phyloP scores from a whole-genome alignment of 1,140 invertebrate genomes.

The Magallana angulata region DNA sequence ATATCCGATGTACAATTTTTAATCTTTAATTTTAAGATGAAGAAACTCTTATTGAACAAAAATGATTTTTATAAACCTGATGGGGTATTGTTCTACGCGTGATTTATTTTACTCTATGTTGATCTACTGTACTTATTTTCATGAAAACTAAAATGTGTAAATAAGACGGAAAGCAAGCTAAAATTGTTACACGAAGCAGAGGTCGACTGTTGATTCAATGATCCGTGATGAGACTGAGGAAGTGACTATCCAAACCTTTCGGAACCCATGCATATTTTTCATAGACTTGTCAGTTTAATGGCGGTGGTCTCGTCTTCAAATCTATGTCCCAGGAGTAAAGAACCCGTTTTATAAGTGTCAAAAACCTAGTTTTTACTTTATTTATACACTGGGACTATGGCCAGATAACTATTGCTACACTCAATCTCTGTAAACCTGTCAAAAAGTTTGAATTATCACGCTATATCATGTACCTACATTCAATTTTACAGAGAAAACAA shows the following conservation, averaged over 20 bases:
- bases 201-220: background rate
- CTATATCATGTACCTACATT: background rate
- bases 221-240: background rate
- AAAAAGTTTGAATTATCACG: background rate
- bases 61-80: too few relatives aligned
- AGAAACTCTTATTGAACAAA: too few relatives aligned
- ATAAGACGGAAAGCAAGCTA: too few relatives aligned
- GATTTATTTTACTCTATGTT: too few relatives aligned
- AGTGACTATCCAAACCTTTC: constrained; percentile 7
- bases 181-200: too few relatives aligned
- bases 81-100: too few relatives aligned
- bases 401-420: background rate
- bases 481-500: background rate
- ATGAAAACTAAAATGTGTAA: too few relatives aligned
- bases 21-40: too few relatives aligned
- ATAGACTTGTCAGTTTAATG: background rate
- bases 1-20: too few relatives aligned
- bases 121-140: too few relatives aligned
- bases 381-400: background rate
- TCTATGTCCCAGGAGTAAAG: background rate
- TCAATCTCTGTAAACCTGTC: background rate
- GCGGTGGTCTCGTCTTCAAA: background rate
- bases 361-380: background rate
- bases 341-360: background rate
- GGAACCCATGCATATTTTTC: constrained; percentile 23